Evolutionary conservation across 2,797 vertebrate genomes (phyloP).

Genomic region (Loriculus beryllinus): DNA sequence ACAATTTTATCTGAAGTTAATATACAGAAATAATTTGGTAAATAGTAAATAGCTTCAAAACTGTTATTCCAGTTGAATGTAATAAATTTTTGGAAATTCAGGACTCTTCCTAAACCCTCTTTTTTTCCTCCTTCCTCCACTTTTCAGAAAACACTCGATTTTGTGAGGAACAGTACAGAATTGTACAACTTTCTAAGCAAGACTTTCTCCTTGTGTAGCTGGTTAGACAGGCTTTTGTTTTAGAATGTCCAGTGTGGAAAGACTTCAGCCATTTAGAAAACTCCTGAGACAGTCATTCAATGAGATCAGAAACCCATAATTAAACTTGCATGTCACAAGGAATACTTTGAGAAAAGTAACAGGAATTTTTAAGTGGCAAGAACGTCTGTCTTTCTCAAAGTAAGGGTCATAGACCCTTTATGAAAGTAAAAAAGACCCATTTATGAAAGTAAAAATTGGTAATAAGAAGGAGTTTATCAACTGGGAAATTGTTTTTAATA

Average conservation of each 20-base stretch:
- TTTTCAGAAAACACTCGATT: not conserved
- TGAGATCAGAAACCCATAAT: not conserved
- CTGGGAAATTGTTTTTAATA: not conserved
- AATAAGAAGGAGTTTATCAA: not conserved
- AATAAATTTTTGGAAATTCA: not conserved
- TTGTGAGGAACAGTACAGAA: not conserved
- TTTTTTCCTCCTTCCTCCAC: not conserved
- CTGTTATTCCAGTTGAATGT: not conserved
- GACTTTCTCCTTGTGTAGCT: not conserved
- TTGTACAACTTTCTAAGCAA: not conserved
- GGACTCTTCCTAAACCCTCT: not conserved
- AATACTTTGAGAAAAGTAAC: not conserved
- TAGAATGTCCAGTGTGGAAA: not conserved
- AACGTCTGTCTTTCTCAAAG: not conserved
- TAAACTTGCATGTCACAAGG: not conserved
- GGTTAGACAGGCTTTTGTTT: not conserved
- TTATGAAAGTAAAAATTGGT: not conserved
- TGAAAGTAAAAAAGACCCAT: not conserved
- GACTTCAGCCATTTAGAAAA: not conserved
- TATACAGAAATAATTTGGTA: not conserved
- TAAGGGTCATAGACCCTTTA: not conserved
- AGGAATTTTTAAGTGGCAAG: not conserved
- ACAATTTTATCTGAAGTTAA: not conserved
- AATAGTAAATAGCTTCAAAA: not conserved
- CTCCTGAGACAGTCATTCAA: not conserved